Percentiles rank a stretch among this genome's conserved stretches.
Conservation (phyloP, 2,888 invertebrate genomes). For the Vanessa cardui region DNA sequence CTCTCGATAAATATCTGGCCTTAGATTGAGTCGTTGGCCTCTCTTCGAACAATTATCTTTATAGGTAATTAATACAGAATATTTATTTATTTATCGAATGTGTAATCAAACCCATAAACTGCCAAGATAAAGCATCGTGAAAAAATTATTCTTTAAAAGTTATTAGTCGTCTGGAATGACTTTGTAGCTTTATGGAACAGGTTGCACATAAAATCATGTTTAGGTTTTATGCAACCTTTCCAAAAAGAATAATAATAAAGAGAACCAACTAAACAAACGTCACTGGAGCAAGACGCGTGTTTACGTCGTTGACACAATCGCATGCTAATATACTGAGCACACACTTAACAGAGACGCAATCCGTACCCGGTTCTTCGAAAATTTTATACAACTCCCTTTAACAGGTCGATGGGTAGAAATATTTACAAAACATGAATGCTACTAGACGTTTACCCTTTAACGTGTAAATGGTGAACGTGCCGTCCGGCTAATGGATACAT, state of each 20-base stretch:
- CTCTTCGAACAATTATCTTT: conserved; percentile 14
- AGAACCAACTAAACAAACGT: conserved; percentile 50
- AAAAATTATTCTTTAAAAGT: not conserved
- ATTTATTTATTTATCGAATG: not conserved
- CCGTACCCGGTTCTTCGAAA: conserved; percentile 51
- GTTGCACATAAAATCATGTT: not conserved
- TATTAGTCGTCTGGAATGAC: too few relatives aligned
- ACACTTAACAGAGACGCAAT: conserved; percentile 49
- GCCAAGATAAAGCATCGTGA: not conserved
- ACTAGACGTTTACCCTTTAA: conserved; percentile 20
- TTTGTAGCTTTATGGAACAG: not conserved
- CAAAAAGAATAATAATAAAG: conserved; percentile 46
- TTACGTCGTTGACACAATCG: conserved; percentile 65
- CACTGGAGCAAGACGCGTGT: conserved; percentile 54
- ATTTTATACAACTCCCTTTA: conserved; percentile 51
- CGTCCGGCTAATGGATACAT: conserved; percentile 31
- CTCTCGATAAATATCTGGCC: conserved; percentile 28
- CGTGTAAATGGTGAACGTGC: conserved; percentile 23
- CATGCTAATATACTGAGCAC: conserved; percentile 61
- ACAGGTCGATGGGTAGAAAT: conserved; percentile 40
- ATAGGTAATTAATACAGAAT: not conserved
- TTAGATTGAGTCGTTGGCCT: conserved; percentile 29
- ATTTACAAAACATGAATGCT: conserved; percentile 51
- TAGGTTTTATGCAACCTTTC: conserved; percentile 7
- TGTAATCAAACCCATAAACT: not conserved